phyloP scores from a whole-genome alignment of 1,140 invertebrate genomes.

The Mesaphorura yosii region DNA sequence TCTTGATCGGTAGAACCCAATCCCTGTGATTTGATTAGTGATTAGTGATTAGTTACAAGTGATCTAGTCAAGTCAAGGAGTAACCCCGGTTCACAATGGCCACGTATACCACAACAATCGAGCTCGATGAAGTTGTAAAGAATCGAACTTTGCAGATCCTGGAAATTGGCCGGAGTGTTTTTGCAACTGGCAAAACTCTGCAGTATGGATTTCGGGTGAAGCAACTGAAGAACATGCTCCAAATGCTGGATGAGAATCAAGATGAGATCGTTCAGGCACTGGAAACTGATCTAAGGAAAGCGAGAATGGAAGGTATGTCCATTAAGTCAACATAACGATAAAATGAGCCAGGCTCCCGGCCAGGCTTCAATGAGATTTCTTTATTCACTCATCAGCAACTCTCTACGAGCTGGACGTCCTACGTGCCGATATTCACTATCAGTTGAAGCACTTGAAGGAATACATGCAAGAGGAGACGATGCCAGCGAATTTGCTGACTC shows the following conservation, averaged over 20 bases:
- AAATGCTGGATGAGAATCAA: constrained; percentile 40
- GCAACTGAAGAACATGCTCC: constrained; percentile 38
- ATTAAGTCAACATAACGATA: too few species aligned
- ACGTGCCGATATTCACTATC: constrained; percentile 6
- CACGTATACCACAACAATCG: too few species aligned
- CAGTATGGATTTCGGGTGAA: constrained; percentile 33
- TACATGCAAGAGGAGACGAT: constrained; percentile 14
- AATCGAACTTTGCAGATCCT: too few species aligned
- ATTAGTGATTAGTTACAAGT: too few species aligned
- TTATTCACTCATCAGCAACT: background rate
- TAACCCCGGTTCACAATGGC: too few species aligned
- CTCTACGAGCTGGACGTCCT: constrained; percentile 17
- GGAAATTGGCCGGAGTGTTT: constrained; percentile 5
- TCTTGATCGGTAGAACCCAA: too few species aligned
- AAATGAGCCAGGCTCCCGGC: too few species aligned
- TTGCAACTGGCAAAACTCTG: constrained; percentile 20
- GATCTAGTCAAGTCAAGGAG: too few species aligned
- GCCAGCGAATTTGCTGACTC: constrained; percentile 16
- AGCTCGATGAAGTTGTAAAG: too few species aligned
- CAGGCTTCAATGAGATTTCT: background rate
- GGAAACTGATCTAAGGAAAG: constrained; percentile 41
- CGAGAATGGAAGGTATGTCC: constrained; percentile 24
- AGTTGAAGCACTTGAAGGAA: constrained; percentile 14
- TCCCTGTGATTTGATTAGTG: too few species aligned
- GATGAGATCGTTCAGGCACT: constrained; percentile 37